Conservation (phyloP, 2,113 vertebrate genomes). For the Meriones unguiculatus region DNA sequence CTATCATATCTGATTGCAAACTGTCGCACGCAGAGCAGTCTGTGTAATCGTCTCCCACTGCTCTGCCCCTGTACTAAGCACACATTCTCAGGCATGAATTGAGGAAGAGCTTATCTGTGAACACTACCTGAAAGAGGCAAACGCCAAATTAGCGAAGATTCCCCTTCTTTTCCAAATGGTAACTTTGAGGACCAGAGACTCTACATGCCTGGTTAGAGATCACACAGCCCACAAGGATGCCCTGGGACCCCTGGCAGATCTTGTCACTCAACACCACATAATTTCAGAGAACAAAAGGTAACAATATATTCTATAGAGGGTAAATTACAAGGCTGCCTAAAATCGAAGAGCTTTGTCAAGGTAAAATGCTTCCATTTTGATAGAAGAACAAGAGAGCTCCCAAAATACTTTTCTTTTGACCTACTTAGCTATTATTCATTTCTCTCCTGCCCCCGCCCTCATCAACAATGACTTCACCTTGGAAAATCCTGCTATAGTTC, state of each 20-base stretch:
- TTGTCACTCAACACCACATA: background rate
- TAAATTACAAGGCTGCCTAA: constrained; percentile 60
- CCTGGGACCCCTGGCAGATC: background rate
- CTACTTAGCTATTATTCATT: constrained; percentile 68
- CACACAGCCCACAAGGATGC: background rate
- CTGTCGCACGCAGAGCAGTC: background rate
- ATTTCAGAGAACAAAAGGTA: constrained; percentile 66
- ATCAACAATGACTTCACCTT: constrained; percentile 47
- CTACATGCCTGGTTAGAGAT: background rate
- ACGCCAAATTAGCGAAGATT: background rate
- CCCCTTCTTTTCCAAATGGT: background rate
- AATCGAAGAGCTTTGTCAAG: constrained; percentile 59
- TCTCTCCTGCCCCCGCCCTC: background rate
- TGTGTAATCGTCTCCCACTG: background rate
- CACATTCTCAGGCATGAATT: background rate
- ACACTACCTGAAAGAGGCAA: background rate
- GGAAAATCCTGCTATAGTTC: constrained; percentile 22
- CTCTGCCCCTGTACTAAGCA: background rate
- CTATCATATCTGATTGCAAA: background rate
- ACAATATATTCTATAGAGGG: constrained; percentile 20
- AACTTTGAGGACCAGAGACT: constrained; percentile 30
- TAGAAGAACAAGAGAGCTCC: constrained; percentile 70
- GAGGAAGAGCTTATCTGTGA: background rate
- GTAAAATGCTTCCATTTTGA: constrained; percentile 66
- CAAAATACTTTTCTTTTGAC: constrained; percentile 73